phyloP scores from a whole-genome alignment of 1,140 invertebrate species.

The Drosophila triauraria region DNA sequence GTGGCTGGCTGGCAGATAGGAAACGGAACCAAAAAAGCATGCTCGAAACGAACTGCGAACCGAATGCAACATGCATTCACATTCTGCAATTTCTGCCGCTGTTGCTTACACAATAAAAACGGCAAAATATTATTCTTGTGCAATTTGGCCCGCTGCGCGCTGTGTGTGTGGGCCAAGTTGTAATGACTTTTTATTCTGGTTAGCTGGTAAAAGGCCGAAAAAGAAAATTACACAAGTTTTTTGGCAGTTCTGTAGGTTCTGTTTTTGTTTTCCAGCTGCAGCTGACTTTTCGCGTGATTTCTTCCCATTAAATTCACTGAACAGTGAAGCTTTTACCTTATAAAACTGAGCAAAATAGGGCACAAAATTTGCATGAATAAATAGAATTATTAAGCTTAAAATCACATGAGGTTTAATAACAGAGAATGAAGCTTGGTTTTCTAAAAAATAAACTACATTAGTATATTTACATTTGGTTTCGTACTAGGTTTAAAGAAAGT shows the following conservation, averaged over 20 bases:
- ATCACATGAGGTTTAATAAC: not conserved
- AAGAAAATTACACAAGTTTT: slow-evolving; percentile 55
- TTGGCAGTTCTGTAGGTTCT: slow-evolving; percentile 24
- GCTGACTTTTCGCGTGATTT: slow-evolving; percentile 18
- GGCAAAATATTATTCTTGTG: slow-evolving; percentile 24
- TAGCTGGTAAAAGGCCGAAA: slow-evolving; percentile 11
- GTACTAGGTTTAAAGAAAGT: too few species aligned
- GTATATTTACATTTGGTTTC: not conserved
- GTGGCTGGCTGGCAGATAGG: not conserved
- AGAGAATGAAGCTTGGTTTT: too few species aligned
- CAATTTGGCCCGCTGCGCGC: slow-evolving; percentile 39
- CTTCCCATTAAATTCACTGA: slow-evolving; percentile 13
- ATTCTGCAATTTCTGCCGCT: slow-evolving; percentile 36
- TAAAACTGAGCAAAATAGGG: not conserved
- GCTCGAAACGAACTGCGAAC: not conserved
- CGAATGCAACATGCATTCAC: slow-evolving; percentile 46
- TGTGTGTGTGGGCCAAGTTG: slow-evolving; percentile 43
- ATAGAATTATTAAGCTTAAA: slow-evolving; percentile 12
- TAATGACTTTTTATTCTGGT: slow-evolving; percentile 61
- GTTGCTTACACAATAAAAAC: slow-evolving; percentile 21
- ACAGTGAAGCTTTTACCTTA: not conserved
- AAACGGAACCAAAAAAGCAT: slow-evolving; percentile 2
- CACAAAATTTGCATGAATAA: slow-evolving; percentile 7
- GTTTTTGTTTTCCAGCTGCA: slow-evolving; percentile 26
- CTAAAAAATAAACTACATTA: too few species aligned